Conservation (phyloP, 2,888 invertebrate genomes). For the Synergus laeviventris region DNA sequence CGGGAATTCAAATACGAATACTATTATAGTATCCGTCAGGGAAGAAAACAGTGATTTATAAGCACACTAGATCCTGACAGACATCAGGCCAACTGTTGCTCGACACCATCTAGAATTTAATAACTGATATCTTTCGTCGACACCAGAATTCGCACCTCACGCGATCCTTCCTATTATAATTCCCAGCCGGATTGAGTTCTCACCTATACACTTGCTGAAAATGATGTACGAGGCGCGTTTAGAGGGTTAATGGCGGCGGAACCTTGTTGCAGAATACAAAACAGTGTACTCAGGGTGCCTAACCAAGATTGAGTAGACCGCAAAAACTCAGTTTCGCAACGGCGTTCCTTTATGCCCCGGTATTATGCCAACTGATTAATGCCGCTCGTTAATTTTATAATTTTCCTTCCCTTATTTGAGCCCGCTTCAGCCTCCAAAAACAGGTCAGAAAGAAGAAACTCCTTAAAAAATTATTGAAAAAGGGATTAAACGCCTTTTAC, state of each 20-base stretch:
- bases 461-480: too few relatives aligned
- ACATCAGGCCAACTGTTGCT: not conserved
- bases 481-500: too few relatives aligned
- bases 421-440: not conserved
- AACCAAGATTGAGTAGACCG: constrained; percentile 37
- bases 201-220: constrained; percentile 36
- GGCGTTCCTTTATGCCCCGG: not conserved
- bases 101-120: constrained; percentile 17
- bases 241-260: constrained; percentile 36
- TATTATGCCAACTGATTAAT: constrained; percentile 5
- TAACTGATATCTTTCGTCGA: constrained; percentile 24
- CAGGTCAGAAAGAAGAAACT: not conserved
- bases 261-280: constrained; percentile 34
- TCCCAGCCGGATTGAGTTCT: constrained; percentile 31
- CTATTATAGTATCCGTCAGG: not conserved
- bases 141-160: not conserved
- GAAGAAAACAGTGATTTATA: not conserved
- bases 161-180: constrained; percentile 18
- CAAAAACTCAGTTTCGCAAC: constrained; percentile 16
- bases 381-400: constrained; percentile 13
- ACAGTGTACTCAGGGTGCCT: constrained; percentile 32
- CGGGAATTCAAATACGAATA: not conserved
- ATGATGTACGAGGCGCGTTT: constrained; percentile 37
- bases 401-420: not conserved
- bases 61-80: not conserved